A percentile compares a stretch with the other conserved stretches of the same genome.
Conservation (phyloP, 2,797 vertebrate species). For the Sebastes diploproa region DNA sequence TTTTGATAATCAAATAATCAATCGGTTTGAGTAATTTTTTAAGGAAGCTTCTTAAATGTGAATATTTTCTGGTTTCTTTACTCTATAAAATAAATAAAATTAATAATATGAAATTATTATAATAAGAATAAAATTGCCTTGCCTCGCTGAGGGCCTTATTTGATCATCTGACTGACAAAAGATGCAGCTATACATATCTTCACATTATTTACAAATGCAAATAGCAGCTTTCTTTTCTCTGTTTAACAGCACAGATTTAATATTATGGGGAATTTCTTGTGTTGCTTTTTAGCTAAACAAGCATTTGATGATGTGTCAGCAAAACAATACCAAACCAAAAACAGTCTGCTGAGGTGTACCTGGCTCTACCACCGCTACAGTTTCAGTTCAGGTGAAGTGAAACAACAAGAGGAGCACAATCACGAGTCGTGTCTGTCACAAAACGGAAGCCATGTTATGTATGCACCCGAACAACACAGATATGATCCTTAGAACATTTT, state of each 20-base stretch:
- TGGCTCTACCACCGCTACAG: neutral
- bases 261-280: neutral
- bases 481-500: accelerated
- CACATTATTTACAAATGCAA: neutral
- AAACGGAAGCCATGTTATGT: neutral
- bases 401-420: constrained; percentile 4
- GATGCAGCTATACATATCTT: neutral
- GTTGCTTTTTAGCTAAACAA: neutral
- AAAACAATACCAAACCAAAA: neutral
- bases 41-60: too few species aligned
- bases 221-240: neutral
- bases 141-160: neutral
- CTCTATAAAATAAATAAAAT: too few species aligned
- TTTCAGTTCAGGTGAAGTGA: constrained; percentile 45
- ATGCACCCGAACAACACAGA: too few species aligned
- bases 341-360: neutral
- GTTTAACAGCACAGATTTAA: neutral
- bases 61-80: too few species aligned
- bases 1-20: too few species aligned
- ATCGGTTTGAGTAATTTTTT: too few species aligned
- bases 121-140: neutral
- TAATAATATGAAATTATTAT: too few species aligned
- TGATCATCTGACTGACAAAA: neutral
- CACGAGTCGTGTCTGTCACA: neutral
- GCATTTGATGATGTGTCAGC: neutral